A percentile compares a stretch with the other conserved stretches of the same genome.
Conservation (phyloP, 2,888 invertebrate species). For the Drosophila subsilvestris region DNA sequence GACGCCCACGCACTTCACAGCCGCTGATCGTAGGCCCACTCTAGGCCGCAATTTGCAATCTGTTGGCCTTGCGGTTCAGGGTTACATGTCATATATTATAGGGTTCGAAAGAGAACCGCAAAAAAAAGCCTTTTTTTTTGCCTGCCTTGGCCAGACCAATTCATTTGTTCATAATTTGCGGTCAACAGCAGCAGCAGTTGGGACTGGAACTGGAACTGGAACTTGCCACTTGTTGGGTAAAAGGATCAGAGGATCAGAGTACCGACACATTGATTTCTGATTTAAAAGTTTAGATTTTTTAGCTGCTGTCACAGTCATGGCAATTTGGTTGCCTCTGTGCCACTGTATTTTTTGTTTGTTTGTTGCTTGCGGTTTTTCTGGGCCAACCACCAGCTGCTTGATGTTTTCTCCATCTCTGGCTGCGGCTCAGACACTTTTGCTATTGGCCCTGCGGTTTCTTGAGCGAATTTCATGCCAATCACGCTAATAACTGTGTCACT, state of each 20-base stretch:
- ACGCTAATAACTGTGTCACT: constrained; percentile 78
- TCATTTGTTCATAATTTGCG: constrained; percentile 76
- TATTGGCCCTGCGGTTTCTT: constrained; percentile 52
- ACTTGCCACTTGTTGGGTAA: constrained; percentile 57
- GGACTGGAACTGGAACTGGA: background rate
- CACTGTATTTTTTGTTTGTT: constrained; percentile 50
- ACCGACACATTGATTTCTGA: constrained; percentile 52
- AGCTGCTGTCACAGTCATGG: constrained; percentile 58
- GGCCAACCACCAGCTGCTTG: constrained; percentile 63
- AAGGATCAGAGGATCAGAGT: constrained; percentile 56
- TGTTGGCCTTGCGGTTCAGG: constrained; percentile 54
- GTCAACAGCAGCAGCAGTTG: constrained; percentile 46
- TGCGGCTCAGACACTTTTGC: constrained; percentile 19
- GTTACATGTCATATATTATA: constrained; percentile 41
- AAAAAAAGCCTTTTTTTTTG: constrained; percentile 50
- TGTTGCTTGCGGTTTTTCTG: constrained; percentile 52
- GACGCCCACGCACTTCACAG: constrained; percentile 15
- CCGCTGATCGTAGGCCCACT: constrained; percentile 9
- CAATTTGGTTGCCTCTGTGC: constrained; percentile 65
- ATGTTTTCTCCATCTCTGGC: constrained; percentile 7
- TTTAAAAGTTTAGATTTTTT: constrained; percentile 61
- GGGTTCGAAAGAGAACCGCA: constrained; percentile 53
- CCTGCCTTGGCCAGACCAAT: constrained; percentile 49
- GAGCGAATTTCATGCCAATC: constrained; percentile 70
- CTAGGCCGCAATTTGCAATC: constrained; percentile 60